Evolutionary conservation across 1,140 invertebrate genomes (phyloP).

Genomic region (Heliconius melpomene): DNA sequence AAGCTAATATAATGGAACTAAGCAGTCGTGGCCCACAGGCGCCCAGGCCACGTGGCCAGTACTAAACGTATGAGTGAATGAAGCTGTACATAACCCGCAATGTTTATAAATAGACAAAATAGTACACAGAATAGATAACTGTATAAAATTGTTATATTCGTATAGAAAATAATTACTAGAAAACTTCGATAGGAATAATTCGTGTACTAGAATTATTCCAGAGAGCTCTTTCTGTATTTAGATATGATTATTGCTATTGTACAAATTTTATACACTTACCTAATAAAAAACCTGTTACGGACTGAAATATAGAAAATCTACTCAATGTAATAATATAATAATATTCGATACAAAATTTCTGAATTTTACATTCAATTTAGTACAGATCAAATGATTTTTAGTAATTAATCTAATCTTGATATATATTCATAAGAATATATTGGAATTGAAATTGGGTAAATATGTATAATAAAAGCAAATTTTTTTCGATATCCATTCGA

Average conservation of each 20-base stretch:
- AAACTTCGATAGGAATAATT: too few species aligned
- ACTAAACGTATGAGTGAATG: conserved; percentile 6
- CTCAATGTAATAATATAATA: conserved; percentile 11
- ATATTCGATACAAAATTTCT: conserved; percentile 21
- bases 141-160: neutral
- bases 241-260: neutral
- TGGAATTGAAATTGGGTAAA: neutral
- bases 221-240: too few species aligned
- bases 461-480: neutral
- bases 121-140: neutral
- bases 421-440: neutral
- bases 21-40: conserved; percentile 28
- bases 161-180: neutral
- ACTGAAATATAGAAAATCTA: conserved; percentile 31
- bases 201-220: too few species aligned
- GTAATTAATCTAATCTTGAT: neutral
- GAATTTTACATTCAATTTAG: conserved; percentile 13
- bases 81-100: conserved; percentile 36
- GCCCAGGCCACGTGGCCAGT: neutral
- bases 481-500: neutral
- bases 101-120: conserved; percentile 12
- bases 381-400: neutral
- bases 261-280: conserved; percentile 17
- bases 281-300: neutral
- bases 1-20: conserved; percentile 36